Percentiles rank a stretch among this genome's conserved stretches.
Evolutionary conservation across 2,888 invertebrate species (phyloP).

Genomic region (Mesorhabditis sp.): DNA sequence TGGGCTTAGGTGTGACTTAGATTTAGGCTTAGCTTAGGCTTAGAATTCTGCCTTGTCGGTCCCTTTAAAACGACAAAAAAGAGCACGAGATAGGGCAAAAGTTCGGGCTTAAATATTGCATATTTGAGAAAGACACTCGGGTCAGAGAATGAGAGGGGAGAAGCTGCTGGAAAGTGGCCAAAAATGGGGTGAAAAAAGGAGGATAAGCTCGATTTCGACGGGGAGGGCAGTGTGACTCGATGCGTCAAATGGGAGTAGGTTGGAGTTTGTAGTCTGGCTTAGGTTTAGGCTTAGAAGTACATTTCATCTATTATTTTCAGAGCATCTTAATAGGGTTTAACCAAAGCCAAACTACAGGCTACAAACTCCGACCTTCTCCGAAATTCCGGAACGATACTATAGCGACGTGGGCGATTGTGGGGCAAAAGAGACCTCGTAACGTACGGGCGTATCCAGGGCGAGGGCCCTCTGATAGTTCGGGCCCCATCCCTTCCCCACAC

Average conservation of each 20-base stretch:
- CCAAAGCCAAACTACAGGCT: too few species aligned
- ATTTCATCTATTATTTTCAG: too few species aligned
- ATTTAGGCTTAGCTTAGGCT: neutral
- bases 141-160: neutral
- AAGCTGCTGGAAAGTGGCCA: neutral
- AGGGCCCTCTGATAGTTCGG: slow-evolving; percentile 49
- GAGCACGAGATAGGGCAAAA: neutral
- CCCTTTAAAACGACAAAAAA: neutral
- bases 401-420: neutral
- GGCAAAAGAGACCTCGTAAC: slow-evolving; percentile 50
- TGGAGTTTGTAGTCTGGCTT: too few species aligned
- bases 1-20: neutral
- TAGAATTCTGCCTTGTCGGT: neutral
- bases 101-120: neutral
- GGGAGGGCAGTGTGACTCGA: too few species aligned
- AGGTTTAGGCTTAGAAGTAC: too few species aligned
- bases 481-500: slow-evolving; percentile 53
- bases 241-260: too few species aligned
- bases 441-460: slow-evolving; percentile 50
- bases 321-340: too few species aligned
- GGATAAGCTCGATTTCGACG: neutral
- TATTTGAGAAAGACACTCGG: neutral
- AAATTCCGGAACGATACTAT: neutral
- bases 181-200: neutral
- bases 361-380: too few species aligned